Conservation (phyloP, 2,113 vertebrate genomes). For the Lasiurus borealis region DNA sequence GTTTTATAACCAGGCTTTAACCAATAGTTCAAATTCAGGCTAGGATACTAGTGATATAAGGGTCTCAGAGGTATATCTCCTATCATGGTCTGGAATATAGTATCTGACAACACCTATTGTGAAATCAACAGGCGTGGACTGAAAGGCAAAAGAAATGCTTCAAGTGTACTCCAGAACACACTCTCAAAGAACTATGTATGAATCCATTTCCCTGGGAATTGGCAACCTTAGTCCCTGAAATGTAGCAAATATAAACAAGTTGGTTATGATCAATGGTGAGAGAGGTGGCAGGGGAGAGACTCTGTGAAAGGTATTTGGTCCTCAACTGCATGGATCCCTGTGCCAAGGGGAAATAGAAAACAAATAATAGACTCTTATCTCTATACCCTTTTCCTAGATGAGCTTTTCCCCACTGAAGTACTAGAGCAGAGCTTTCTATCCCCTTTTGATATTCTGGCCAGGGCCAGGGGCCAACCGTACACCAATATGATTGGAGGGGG, state of each 20-base stretch:
- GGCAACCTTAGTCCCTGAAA: not conserved
- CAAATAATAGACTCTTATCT: constrained; percentile 58
- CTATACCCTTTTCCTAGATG: constrained; percentile 28
- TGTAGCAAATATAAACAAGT: not conserved
- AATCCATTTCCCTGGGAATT: constrained; percentile 33
- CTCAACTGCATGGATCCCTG: constrained; percentile 22
- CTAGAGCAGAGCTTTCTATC: constrained; percentile 10
- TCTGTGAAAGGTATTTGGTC: not conserved
- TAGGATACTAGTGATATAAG: not conserved
- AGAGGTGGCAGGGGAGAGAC: not conserved
- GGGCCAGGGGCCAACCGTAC: not conserved
- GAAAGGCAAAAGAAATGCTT: constrained; percentile 44
- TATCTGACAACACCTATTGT: not conserved
- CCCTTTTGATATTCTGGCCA: constrained; percentile 24
- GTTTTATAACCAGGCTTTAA: not conserved
- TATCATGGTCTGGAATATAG: not conserved
- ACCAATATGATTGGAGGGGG: not conserved
- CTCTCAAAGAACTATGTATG: constrained; percentile 6
- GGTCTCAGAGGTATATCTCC: not conserved
- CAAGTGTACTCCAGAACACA: not conserved
- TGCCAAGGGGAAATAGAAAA: constrained; percentile 69
- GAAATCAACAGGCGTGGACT: not conserved
- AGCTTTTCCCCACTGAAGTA: constrained; percentile 37
- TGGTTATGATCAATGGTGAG: not conserved
- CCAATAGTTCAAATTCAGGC: not conserved